Conservation (phyloP, 1,140 invertebrate genomes). For the Wiebesia pumilae region DNA sequence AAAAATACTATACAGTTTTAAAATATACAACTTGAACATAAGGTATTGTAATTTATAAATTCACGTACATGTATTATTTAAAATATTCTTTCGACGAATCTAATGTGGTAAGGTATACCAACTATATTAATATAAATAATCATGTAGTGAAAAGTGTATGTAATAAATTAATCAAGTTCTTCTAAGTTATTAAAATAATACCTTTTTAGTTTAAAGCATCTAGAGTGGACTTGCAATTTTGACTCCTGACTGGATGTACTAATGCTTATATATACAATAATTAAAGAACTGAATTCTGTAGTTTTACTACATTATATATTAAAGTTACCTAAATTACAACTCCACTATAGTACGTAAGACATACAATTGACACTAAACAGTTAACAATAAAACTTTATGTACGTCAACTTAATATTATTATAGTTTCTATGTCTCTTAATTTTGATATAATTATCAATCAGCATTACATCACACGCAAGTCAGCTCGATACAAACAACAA, state of each 20-base stretch:
- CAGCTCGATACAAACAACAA: slow-evolving; percentile 26
- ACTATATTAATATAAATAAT: no score
- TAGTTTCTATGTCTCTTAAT: neutral
- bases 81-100: no score
- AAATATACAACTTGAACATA: no score
- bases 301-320: neutral
- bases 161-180: no score
- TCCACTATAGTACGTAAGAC: neutral
- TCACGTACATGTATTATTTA: no score
- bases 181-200: neutral
- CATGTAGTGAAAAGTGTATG: neutral
- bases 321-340: neutral
- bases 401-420: neutral
- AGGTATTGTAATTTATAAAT: no score
- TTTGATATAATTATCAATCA: neutral
- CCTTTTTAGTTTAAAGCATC: neutral
- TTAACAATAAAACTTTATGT: slow-evolving; percentile 3
- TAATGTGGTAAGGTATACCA: no score
- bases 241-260: neutral
- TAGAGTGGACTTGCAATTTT: neutral
- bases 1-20: no score
- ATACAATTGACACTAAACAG: slow-evolving; percentile 23
- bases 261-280: neutral
- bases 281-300: neutral
- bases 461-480: slow-evolving; percentile 42